A percentile compares a stretch with the other conserved stretches of the same genome.
phyloP scores from a whole-genome alignment of 2,113 vertebrate species.

The Gambusia holbrooki region DNA sequence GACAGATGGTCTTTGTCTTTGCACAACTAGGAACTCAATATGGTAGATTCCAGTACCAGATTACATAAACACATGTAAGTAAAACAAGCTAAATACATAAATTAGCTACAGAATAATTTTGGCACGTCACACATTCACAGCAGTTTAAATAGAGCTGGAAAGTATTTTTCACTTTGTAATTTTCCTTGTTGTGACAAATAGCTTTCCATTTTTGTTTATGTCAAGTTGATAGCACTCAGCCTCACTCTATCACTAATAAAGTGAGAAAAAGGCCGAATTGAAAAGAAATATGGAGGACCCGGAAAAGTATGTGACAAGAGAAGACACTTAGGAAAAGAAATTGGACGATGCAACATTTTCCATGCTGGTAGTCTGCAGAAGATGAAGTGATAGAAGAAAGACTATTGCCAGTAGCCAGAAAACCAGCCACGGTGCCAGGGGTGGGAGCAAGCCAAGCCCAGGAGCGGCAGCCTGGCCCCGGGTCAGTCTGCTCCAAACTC shows the following conservation, averaged over 20 bases:
- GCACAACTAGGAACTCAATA: neutral
- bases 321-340: conserved; percentile 18
- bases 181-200: neutral
- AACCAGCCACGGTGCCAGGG: conserved; percentile 47
- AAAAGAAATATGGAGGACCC: neutral
- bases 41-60: neutral
- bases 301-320: neutral
- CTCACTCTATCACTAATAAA: neutral
- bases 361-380: conserved; percentile 40
- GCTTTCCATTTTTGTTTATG: neutral
- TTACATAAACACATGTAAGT: neutral
- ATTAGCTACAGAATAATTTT: neutral
- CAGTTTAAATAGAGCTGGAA: neutral
- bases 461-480: conserved; percentile 58
- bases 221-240: neutral
- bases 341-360: conserved; percentile 17
- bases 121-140: neutral
- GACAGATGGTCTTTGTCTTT: neutral
- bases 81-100: neutral
- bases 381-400: conserved; percentile 58
- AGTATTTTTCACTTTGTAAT: neutral
- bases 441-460: conserved; percentile 66
- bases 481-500: conserved; percentile 74
- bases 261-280: neutral
- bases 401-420: conserved; percentile 47